These are phyloP conservation scores for Asbolus verrucosus DNA, from an alignment of 1,140 invertebrate species.

Conservation along the genomic window DNA sequence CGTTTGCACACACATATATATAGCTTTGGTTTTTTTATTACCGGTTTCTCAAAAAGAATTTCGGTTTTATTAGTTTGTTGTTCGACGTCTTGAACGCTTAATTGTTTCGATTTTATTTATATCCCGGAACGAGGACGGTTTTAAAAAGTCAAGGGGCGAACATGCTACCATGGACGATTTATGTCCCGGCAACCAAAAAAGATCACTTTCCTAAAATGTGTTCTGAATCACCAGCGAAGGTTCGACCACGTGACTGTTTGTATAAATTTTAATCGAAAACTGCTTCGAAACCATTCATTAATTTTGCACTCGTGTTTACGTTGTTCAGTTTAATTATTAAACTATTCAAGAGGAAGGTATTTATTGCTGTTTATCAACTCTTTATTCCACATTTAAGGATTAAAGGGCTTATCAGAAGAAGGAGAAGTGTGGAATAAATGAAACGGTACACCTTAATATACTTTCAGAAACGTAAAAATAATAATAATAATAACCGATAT, in stretches of 20 bases:
- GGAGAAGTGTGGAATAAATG: no score
- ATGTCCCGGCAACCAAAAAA: neutral
- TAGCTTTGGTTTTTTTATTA: constrained; percentile 10
- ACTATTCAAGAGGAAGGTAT: neutral
- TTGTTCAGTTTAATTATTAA: neutral
- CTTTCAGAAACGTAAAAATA: no score
- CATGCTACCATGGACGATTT: constrained; percentile 1
- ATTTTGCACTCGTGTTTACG: constrained; percentile 17
- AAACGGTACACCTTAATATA: no score
- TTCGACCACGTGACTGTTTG: neutral
- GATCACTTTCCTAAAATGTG: constrained; percentile 3
- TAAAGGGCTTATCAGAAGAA: no score
- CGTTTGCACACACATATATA: constrained; percentile 36
- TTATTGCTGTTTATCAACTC: neutral
- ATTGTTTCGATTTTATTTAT: constrained; percentile 25
- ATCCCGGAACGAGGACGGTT: neutral
- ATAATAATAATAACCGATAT: no score
- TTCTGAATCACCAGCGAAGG: neutral
- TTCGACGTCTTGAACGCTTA: constrained; percentile 10
- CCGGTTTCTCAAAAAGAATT: constrained; percentile 2
- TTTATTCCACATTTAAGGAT: neutral
- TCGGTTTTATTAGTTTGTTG: constrained; percentile 21
- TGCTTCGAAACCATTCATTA: constrained; percentile 8
- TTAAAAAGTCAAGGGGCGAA: constrained; percentile 14
- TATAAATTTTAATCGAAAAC: constrained; percentile 18